Conservation (phyloP, 2,113 vertebrate genomes). For the Ursus arctos region DNA sequence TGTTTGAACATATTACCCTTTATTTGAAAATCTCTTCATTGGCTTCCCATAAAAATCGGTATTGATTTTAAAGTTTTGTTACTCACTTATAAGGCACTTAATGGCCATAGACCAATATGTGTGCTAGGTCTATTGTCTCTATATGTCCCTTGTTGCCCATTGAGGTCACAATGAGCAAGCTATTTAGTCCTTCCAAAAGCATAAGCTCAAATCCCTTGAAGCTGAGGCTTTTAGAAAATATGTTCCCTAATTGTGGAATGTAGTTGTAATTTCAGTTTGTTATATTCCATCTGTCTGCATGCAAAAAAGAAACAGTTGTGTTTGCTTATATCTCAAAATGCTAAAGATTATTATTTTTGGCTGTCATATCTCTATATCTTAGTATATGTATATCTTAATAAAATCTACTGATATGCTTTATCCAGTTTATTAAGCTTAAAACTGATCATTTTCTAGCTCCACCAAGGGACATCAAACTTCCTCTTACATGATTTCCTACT, state of each 20-base stretch:
- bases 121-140: constrained; percentile 44
- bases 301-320: background rate
- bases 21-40: constrained; percentile 69
- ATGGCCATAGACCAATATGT: constrained; percentile 22
- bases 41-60: constrained; percentile 65
- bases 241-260: constrained; percentile 46
- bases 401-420: background rate
- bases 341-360: constrained; percentile 44
- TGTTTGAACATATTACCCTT: constrained; percentile 62
- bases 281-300: constrained; percentile 47
- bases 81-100: constrained; percentile 64
- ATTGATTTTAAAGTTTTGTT: constrained; percentile 77
- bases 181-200: constrained; percentile 54
- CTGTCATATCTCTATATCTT: background rate
- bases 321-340: constrained; percentile 52
- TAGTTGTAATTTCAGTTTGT: constrained; percentile 47
- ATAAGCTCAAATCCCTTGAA: constrained; percentile 69
- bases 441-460: background rate
- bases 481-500: background rate
- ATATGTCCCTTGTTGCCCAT: constrained; percentile 29
- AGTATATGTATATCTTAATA: background rate
- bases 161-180: constrained; percentile 58
- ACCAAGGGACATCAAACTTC: background rate
- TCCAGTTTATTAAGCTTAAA: background rate
- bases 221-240: constrained; percentile 60